Evolutionary conservation across 2,797 vertebrate genomes (phyloP).

Genomic region (Cetoscarus ocellatus): DNA sequence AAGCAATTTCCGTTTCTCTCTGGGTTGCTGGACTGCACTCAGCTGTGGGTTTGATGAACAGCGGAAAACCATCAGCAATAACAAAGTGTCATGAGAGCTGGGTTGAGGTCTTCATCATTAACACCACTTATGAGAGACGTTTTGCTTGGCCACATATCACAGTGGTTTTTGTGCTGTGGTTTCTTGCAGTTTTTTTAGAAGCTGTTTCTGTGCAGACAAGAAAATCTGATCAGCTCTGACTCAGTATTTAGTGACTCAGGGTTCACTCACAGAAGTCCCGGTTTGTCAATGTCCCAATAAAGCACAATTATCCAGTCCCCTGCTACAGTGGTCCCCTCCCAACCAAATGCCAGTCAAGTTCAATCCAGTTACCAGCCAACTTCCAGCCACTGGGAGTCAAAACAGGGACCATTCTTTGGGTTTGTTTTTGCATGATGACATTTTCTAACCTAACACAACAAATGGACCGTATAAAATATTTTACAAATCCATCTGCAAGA

Average conservation of each 20-base stretch:
- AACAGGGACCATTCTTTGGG: too few species aligned
- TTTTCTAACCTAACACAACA: too few species aligned
- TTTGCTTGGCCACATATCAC: slow-evolving; percentile 23
- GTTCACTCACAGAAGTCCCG: too few species aligned
- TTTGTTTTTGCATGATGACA: too few species aligned
- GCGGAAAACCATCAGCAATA: background rate
- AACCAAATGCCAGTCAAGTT: too few species aligned
- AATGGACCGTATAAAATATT: too few species aligned
- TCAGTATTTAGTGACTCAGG: background rate
- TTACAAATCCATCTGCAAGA: too few species aligned
- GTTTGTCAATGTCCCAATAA: too few species aligned
- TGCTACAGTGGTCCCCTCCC: too few species aligned
- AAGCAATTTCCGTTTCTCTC: background rate
- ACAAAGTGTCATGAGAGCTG: background rate
- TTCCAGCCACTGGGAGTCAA: too few species aligned
- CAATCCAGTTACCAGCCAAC: too few species aligned
- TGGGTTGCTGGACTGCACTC: slow-evolving; percentile 19
- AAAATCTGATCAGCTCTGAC: background rate
- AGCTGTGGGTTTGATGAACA: slow-evolving; percentile 21
- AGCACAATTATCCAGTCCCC: too few species aligned
- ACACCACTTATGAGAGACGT: slow-evolving; percentile 3
- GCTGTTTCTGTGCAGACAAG: background rate
- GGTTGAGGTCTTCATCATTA: slow-evolving; percentile 19
- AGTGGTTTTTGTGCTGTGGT: slow-evolving; percentile 5
- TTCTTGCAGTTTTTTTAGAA: slow-evolving; percentile 7